Percentiles rank a stretch among this genome's conserved stretches.
Evolutionary conservation across 2,888 invertebrate species (phyloP).

Genomic region (Tetragonula carbonaria): DNA sequence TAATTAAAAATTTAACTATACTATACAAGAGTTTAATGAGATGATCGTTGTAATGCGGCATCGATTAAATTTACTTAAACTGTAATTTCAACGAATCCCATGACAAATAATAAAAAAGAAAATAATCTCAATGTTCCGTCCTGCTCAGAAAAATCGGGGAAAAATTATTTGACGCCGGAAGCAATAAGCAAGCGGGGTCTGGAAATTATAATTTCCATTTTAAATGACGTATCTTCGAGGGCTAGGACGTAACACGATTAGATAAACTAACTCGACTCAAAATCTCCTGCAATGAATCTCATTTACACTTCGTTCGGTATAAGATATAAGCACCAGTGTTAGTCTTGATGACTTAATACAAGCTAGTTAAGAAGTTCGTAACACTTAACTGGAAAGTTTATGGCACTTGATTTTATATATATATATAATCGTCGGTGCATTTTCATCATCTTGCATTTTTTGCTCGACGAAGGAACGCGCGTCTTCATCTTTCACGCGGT

Average conservation of each 20-base stretch:
- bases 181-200: not conserved
- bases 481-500: too few relatives aligned
- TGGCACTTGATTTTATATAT: not conserved
- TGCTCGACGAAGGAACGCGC: too few relatives aligned
- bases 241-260: not conserved
- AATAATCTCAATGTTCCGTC: not conserved
- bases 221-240: not conserved
- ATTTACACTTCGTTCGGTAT: not conserved
- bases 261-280: not conserved
- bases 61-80: too few relatives aligned
- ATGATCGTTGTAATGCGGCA: too few relatives aligned
- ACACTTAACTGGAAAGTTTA: not conserved
- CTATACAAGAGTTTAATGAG: too few relatives aligned
- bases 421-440: not conserved
- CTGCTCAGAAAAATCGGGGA: not conserved
- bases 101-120: not conserved
- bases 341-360: not conserved
- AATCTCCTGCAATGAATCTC: not conserved
- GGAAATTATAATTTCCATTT: not conserved
- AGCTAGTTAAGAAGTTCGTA: not conserved
- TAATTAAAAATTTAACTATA: too few relatives aligned
- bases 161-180: not conserved
- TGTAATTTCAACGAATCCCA: too few relatives aligned
- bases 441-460: too few relatives aligned
- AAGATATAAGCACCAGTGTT: not conserved